These are phyloP conservation scores for Teleogryllus oceanicus DNA, from an alignment of 2,888 invertebrate genomes.

Conservation along the genomic window DNA sequence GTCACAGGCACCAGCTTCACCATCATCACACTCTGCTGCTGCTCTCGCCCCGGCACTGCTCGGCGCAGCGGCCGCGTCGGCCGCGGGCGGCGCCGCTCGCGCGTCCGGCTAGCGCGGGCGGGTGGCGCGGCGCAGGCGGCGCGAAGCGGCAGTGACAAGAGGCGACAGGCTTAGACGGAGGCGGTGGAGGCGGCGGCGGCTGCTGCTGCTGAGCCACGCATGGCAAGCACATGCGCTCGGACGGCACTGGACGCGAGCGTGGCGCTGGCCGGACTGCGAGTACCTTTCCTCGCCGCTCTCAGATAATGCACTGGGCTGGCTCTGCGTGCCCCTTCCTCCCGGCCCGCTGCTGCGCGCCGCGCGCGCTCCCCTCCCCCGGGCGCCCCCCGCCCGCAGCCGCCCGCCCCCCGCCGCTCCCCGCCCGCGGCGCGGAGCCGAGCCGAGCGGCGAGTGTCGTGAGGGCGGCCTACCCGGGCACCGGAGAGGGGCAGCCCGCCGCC, in stretches of 20 bases:
- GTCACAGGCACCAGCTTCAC: slow-evolving; percentile 25
- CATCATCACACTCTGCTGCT: slow-evolving; percentile 33
- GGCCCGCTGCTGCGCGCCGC: background rate
- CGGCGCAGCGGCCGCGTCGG: background rate
- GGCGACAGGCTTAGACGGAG: background rate
- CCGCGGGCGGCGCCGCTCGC: slow-evolving; percentile 9
- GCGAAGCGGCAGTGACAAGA: background rate
- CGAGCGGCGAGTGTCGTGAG: slow-evolving; percentile 18
- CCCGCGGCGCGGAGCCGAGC: background rate
- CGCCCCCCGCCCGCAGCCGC: background rate
- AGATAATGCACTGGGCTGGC: background rate
- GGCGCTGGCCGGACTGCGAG: slow-evolving; percentile 6
- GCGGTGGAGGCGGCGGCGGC: background rate
- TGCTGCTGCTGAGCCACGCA: background rate
- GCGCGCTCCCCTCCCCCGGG: background rate
- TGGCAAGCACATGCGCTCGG: background rate
- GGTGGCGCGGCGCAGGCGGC: background rate
- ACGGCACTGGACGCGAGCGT: slow-evolving; percentile 2
- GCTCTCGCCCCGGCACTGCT: slow-evolving; percentile 22
- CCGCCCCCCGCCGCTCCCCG: slow-evolving; percentile 1
- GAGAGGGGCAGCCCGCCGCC: background rate
- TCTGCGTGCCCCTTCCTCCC: background rate
- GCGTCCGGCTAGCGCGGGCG: background rate
- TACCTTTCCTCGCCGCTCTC: background rate
- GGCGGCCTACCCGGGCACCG: background rate